Percentiles rank a stretch among this genome's conserved stretches.
Evolutionary conservation across 1,140 invertebrate genomes (phyloP).

Genomic region (Tetramorium alpestre): DNA sequence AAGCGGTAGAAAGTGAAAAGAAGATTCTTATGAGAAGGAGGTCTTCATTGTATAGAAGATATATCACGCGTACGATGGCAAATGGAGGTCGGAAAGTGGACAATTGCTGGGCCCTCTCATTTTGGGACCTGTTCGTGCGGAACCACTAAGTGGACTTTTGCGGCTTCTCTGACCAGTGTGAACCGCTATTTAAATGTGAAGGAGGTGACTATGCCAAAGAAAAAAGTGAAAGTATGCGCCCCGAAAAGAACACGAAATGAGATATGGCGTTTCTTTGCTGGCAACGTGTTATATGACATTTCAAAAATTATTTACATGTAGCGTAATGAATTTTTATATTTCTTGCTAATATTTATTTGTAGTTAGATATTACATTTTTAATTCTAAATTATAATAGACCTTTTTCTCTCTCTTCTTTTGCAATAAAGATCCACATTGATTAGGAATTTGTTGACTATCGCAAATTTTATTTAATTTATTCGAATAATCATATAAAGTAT

Average conservation of each 20-base stretch:
- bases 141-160: slow-evolving; percentile 73
- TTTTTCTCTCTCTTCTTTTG: no score
- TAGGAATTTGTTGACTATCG: not conserved
- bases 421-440: no score
- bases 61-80: slow-evolving; percentile 75
- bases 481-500: not conserved
- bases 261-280: slow-evolving; percentile 2
- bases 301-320: not conserved
- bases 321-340: not conserved
- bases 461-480: not conserved
- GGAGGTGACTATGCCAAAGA: slow-evolving; percentile 47
- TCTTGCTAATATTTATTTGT: not conserved
- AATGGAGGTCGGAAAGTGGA: slow-evolving; percentile 63
- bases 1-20: slow-evolving; percentile 8
- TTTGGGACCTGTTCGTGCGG: slow-evolving; percentile 65
- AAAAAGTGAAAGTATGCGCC: slow-evolving; percentile 50
- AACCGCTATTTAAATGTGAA: slow-evolving; percentile 65
- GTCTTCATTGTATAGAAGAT: slow-evolving; percentile 58
- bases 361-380: not conserved
- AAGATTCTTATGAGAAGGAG: slow-evolving; percentile 57
- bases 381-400: not conserved
- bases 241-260: slow-evolving; percentile 15
- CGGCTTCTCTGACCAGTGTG: slow-evolving; percentile 60
- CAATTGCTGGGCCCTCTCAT: slow-evolving; percentile 64
- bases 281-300: not conserved